Percentiles rank a stretch among this genome's conserved stretches.
These are phyloP conservation scores for Sesamia inferens DNA, from an alignment of 2,888 invertebrate genomes.

Conservation along the genomic window DNA sequence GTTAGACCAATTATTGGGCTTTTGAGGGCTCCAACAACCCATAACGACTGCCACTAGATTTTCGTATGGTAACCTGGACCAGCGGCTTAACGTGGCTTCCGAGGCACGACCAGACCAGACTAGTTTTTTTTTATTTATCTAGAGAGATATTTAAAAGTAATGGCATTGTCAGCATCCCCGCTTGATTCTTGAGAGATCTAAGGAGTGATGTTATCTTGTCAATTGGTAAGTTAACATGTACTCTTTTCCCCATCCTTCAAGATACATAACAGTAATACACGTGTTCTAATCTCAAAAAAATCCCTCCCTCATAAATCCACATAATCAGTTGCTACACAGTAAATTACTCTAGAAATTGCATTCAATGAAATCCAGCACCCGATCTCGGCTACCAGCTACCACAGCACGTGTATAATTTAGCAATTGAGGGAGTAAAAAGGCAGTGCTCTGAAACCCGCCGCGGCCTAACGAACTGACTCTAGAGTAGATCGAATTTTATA, in stretches of 20 bases:
- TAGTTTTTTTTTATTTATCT: not conserved
- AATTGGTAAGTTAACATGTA: not conserved
- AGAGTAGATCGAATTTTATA: constrained; percentile 54
- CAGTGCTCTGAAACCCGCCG: constrained; percentile 43
- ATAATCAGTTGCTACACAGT: not conserved
- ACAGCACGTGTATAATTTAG: constrained; percentile 52
- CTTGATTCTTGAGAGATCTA: too few relatives aligned
- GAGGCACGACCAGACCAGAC: too few relatives aligned
- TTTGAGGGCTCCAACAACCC: too few relatives aligned
- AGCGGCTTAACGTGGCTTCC: too few relatives aligned
- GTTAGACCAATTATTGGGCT: too few relatives aligned
- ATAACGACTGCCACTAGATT: too few relatives aligned
- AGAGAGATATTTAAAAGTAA: not conserved
- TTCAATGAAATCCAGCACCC: constrained; percentile 41
- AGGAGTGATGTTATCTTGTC: too few relatives aligned
- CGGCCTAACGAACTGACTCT: constrained; percentile 66
- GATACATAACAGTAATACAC: not conserved
- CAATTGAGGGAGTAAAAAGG: constrained; percentile 56
- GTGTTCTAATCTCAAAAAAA: not conserved
- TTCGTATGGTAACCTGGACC: too few relatives aligned
- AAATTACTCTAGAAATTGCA: constrained; percentile 14
- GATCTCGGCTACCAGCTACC: not conserved
- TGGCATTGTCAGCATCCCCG: not conserved
- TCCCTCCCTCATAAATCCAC: constrained; percentile 3
- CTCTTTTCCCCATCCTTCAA: not conserved